Conservation (phyloP, 1,140 invertebrate genomes). For the Bombus cullumanus region DNA sequence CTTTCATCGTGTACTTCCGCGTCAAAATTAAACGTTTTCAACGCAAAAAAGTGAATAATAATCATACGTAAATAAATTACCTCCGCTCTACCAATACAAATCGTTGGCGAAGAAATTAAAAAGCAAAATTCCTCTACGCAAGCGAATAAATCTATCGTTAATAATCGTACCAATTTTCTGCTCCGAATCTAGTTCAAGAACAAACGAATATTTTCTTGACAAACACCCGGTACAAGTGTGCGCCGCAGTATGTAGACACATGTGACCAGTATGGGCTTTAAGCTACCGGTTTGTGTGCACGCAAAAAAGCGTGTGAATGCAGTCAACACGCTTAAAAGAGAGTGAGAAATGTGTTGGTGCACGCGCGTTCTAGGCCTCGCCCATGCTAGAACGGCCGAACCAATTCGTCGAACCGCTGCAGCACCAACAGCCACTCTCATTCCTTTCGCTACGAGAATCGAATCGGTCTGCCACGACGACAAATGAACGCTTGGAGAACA, state of each 20-base stretch:
- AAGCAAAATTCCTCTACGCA: not conserved
- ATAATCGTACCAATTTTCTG: not conserved
- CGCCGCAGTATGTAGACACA: not conserved
- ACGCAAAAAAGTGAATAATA: not conserved
- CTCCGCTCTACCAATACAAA: too few relatives aligned
- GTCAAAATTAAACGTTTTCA: not conserved
- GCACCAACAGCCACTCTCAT: not conserved
- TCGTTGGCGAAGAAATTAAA: too few relatives aligned
- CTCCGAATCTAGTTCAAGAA: not conserved
- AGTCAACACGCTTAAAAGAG: not conserved
- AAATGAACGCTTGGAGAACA: conserved; percentile 9
- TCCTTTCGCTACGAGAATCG: conserved; percentile 60
- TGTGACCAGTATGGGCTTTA: conserved; percentile 36
- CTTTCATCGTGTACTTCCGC: too few relatives aligned
- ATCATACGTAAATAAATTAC: not conserved
- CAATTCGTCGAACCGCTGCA: conserved; percentile 60
- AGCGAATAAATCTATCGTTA: not conserved
- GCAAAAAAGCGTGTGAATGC: conserved; percentile 38
- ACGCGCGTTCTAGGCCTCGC: conserved; percentile 55
- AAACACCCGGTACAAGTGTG: conserved; percentile 25
- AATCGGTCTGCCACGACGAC: conserved; percentile 64
- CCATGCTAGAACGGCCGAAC: conserved; percentile 50
- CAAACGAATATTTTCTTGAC: not conserved
- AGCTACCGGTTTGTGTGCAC: conserved; percentile 16
- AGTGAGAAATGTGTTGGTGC: conserved; percentile 7